phyloP scores from a whole-genome alignment of 1,140 invertebrate genomes.

The Plutomurus gul region DNA sequence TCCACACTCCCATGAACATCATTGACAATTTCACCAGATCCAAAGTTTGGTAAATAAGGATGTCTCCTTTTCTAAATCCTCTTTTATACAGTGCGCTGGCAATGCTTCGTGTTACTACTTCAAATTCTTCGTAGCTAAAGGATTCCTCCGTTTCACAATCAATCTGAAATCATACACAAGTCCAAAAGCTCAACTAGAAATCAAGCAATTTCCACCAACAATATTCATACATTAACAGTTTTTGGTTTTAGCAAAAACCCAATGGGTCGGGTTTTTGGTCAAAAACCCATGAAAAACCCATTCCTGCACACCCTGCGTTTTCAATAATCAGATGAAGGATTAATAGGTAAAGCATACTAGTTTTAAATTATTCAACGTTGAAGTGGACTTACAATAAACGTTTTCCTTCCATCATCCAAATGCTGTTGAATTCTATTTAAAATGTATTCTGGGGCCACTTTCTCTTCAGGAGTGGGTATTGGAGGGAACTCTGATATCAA shows the following conservation, averaged over 20 bases:
- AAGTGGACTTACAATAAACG: not conserved
- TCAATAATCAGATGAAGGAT: no score
- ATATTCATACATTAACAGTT: no score
- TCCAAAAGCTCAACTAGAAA: no score
- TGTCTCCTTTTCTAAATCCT: conserved; percentile 47
- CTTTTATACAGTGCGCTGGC: conserved; percentile 44
- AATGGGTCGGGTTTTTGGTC: no score
- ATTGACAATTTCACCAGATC: conserved; percentile 38
- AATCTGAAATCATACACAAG: conserved; percentile 42
- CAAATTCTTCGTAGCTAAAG: conserved; percentile 36
- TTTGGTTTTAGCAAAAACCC: no score
- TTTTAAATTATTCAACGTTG: not conserved
- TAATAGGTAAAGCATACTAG: no score
- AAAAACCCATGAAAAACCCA: no score
- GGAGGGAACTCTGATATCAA: not conserved
- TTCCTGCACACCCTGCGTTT: no score
- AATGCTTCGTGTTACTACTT: conserved; percentile 36
- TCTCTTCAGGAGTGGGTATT: not conserved
- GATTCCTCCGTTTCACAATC: conserved; percentile 37
- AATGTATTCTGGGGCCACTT: not conserved
- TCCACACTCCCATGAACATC: conserved; percentile 48
- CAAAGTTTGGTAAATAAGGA: conserved; percentile 37
- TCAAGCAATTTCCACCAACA: no score
- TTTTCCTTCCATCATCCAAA: not conserved
- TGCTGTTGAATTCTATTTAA: not conserved